A percentile compares a stretch with the other conserved stretches of the same genome.
phyloP scores from a whole-genome alignment of 2,888 invertebrate species.

The Rhyacophila evoluta region DNA sequence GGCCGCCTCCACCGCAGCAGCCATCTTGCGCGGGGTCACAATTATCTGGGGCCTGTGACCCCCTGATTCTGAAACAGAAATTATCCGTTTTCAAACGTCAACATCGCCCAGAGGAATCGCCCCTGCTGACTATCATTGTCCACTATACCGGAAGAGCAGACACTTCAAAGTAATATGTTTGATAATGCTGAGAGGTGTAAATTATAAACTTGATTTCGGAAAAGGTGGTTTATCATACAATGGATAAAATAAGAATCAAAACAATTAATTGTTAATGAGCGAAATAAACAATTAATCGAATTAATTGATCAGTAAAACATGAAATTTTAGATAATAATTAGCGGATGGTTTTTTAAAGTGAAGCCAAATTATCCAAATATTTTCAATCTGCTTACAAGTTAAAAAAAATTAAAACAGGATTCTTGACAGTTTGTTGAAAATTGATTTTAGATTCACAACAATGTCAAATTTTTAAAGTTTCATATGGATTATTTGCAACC shows the following conservation, averaged over 20 bases:
- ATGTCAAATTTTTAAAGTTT: no score
- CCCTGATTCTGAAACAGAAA: slow-evolving; percentile 48
- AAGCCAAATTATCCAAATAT: no score
- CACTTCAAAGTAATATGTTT: background rate
- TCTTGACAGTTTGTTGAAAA: no score
- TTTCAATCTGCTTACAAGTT: no score
- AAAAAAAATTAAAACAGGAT: no score
- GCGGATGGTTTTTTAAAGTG: no score
- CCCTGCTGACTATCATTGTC: background rate
- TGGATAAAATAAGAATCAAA: background rate
- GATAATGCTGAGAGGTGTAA: slow-evolving; percentile 10
- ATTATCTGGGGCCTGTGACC: slow-evolving; percentile 77
- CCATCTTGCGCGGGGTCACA: slow-evolving; percentile 74
- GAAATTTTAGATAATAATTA: no score
- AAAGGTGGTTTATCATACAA: background rate
- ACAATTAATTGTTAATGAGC: slow-evolving; percentile 3
- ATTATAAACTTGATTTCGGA: background rate
- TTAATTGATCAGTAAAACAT: no score
- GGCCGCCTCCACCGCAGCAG: slow-evolving; percentile 60
- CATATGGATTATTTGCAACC: no score
- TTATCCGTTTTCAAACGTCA: slow-evolving; percentile 16
- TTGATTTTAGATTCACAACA: no score
- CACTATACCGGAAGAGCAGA: background rate
- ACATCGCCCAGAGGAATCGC: background rate
- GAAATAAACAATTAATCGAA: no score